These are phyloP conservation scores for Abrostola tripartita DNA, from an alignment of 2,888 invertebrate species.

Conservation along the genomic window DNA sequence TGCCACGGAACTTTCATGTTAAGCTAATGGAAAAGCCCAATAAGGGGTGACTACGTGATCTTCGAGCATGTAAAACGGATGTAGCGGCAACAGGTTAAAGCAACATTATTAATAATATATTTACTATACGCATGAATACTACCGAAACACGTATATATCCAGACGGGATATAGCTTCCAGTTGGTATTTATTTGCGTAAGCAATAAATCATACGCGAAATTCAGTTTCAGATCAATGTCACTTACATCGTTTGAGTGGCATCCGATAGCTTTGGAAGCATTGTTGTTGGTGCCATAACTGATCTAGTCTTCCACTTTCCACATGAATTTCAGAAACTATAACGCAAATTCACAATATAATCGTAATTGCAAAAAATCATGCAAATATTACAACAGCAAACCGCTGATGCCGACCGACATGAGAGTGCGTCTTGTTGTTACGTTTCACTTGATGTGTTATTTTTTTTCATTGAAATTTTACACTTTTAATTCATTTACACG, in stretches of 20 bases:
- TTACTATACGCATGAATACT: neutral
- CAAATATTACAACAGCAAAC: slow-evolving; percentile 73
- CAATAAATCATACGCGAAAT: slow-evolving; percentile 41
- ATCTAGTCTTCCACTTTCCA: slow-evolving; percentile 68
- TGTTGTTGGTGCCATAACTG: slow-evolving; percentile 78
- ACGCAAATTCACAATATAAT: slow-evolving; percentile 56
- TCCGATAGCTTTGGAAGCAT: slow-evolving; percentile 83
- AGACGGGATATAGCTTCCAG: slow-evolving; percentile 4
- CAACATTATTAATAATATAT: neutral
- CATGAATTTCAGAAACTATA: slow-evolving; percentile 72
- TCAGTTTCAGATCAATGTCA: slow-evolving; percentile 57
- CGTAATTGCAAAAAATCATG: slow-evolving; percentile 68
- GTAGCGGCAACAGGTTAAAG: slow-evolving; percentile 54
- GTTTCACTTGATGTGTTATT: neutral
- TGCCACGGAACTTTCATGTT: slow-evolving; percentile 9
- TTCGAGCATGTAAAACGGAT: slow-evolving; percentile 24
- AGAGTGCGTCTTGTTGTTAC: slow-evolving; percentile 66
- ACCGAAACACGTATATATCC: neutral
- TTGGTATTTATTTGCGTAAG: slow-evolving; percentile 40
- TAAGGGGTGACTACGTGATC: slow-evolving; percentile 30
- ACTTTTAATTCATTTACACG: no score
- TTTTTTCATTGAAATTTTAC: no score
- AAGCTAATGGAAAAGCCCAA: slow-evolving; percentile 17
- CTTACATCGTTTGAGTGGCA: slow-evolving; percentile 85
- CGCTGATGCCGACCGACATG: slow-evolving; percentile 79